Evolutionary conservation across 2,888 invertebrate species (phyloP), one percentile per base, ranked within the genome.

Genomic region (Thymelicus acteon): DNA sequence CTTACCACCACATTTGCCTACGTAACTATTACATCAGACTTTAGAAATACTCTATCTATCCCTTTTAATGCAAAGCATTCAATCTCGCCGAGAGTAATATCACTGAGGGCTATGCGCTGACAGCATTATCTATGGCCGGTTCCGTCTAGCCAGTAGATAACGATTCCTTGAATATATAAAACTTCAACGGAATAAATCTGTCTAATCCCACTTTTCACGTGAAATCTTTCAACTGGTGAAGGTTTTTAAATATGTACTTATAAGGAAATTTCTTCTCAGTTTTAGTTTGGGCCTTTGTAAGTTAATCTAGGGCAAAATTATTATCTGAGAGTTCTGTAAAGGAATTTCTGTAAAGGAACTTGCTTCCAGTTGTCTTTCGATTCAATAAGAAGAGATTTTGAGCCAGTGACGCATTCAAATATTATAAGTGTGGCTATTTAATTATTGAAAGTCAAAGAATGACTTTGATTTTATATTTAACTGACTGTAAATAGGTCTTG

Each of bases 51-150:
- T 7, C 57, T 57, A 54, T 19, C 24, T n/a, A n/a, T n/a, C 61
- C 15, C 62, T 44, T 15, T 40, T 63, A 40, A 68, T 68, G 49
- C 49, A 62, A 57, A 48, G 62, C 62, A 76, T 75, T 68, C 73
- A 72, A 62, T 62, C 61, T 62, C 48, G 24, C 47, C 10, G 69
- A 73, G 72, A 66, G 74, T 73, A 64, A 72, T 74, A 72, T 66
- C 64, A 67, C 48, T 49, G 58, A 63, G 62, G 62, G 62, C 62
- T 63, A 37, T 63, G 37, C 44, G 62, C 62, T 63, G 62, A 63
- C 62, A 63, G 62, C 62, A 63, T 63, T 63, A 63, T 63, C 62
- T 63, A 63, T 63, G 62, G 49, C 62, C 62, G 62, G 62, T 15
- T 63, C 49, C 49, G 57, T 57, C 62, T 47, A 62, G 62, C 62